A percentile compares a stretch with the other conserved stretches of the same genome.
phyloP scores from a whole-genome alignment of 2,888 invertebrate genomes.

The Acronicta psi region DNA sequence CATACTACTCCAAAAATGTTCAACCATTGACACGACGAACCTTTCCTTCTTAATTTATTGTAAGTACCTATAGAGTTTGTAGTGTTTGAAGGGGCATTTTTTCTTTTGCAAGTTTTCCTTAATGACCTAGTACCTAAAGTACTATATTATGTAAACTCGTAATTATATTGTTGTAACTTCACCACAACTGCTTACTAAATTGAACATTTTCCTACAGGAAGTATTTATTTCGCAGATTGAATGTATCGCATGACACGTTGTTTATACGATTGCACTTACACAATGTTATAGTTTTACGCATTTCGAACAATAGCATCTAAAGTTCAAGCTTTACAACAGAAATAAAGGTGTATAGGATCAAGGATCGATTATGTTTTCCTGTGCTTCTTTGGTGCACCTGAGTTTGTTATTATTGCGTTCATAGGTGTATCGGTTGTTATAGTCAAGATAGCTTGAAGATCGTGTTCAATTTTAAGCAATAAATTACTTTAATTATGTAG shows the following conservation, averaged over 20 bases:
- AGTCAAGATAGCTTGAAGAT: not conserved
- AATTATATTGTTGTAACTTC: no score
- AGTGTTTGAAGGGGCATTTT: no score
- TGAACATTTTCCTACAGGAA: constrained; percentile 14
- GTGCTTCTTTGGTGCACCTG: constrained; percentile 8
- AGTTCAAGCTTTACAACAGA: constrained; percentile 36
- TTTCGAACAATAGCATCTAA: constrained; percentile 41
- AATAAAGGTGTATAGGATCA: constrained; percentile 32
- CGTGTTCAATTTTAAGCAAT: no score
- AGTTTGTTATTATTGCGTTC: constrained; percentile 4
- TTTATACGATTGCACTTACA: constrained; percentile 30
- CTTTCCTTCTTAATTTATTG: no score
- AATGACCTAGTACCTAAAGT: no score
- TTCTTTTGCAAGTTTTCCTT: no score
- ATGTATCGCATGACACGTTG: constrained; percentile 34
- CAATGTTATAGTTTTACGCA: constrained; percentile 40
- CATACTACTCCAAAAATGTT: no score
- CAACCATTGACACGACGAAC: no score
- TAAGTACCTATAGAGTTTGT: no score
- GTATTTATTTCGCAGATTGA: constrained; percentile 26
- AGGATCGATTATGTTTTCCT: constrained; percentile 22
- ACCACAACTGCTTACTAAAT: not conserved
- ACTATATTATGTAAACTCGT: no score
- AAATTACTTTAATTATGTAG: no score
- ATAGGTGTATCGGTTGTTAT: not conserved